phyloP scores from a whole-genome alignment of 2,888 invertebrate species.

The Cheilosia grossa region DNA sequence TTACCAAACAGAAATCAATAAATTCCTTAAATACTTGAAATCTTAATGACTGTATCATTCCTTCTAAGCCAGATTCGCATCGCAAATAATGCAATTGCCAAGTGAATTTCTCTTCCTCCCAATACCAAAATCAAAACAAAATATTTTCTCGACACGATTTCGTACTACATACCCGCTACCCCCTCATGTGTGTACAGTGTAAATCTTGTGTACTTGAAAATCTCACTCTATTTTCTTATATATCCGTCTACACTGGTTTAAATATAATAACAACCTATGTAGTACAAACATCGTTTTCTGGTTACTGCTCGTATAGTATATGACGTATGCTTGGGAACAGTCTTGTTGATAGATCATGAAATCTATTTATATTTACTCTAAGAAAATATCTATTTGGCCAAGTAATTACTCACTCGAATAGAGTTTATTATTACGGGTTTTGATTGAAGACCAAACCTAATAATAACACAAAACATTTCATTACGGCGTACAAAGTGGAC shows the following conservation, averaged over 20 bases:
- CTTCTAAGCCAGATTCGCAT: not conserved
- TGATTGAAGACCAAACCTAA: conserved; percentile 64
- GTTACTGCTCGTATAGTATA: conserved; percentile 13
- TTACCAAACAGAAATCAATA: conserved; percentile 30
- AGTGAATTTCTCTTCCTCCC: not conserved
- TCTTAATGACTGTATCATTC: conserved; percentile 15
- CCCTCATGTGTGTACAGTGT: not conserved
- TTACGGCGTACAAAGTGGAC: conserved; percentile 6
- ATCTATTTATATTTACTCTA: conserved; percentile 66
- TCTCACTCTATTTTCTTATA: conserved; percentile 27
- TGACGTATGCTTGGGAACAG: conserved; percentile 44
- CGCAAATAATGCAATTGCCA: conserved; percentile 21
- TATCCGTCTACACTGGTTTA: conserved; percentile 25
- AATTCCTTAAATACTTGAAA: conserved; percentile 13
- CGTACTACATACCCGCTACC: not conserved
- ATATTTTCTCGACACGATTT: conserved; percentile 1
- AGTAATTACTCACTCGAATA: conserved; percentile 59
- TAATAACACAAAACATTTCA: conserved; percentile 53
- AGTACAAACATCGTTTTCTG: conserved; percentile 55
- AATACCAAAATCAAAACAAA: conserved; percentile 22
- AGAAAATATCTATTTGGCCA: conserved; percentile 63
- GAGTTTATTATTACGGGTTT: conserved; percentile 55
- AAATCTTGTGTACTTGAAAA: conserved; percentile 33
- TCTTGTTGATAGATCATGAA: conserved; percentile 69
- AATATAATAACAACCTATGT: conserved; percentile 19